Conservation (phyloP, 1,140 invertebrate species). For the Drosophila cardini region DNA sequence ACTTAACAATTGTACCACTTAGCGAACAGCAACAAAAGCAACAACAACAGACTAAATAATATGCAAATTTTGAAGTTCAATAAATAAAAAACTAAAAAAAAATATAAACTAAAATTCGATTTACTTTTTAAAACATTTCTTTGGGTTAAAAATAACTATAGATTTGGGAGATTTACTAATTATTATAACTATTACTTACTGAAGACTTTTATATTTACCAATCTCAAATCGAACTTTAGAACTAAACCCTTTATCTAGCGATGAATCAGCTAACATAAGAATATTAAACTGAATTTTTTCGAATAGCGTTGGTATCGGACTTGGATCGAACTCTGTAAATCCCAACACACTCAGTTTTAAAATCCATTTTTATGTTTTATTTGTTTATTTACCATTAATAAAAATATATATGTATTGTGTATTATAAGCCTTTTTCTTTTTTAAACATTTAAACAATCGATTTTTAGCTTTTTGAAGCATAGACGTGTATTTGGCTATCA, state of each 20-base stretch:
- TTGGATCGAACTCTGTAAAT: too few species aligned
- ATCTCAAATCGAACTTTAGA: too few species aligned
- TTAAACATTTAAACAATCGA: conserved; percentile 59
- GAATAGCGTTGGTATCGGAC: too few species aligned
- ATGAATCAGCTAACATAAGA: too few species aligned
- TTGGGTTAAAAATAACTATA: too few species aligned
- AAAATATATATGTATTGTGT: conserved; percentile 70
- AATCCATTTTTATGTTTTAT: conserved; percentile 28
- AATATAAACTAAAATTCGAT: too few species aligned
- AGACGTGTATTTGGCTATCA: conserved; percentile 21
- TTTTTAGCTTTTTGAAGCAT: conserved; percentile 35
- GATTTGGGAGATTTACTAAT: too few species aligned
- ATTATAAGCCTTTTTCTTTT: conserved; percentile 61
- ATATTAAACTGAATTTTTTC: too few species aligned
- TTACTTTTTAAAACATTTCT: neutral
- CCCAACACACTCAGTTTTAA: too few species aligned
- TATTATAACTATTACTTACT: too few species aligned
- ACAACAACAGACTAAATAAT: conserved; percentile 37
- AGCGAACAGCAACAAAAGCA: conserved; percentile 43
- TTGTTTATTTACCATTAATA: conserved; percentile 69
- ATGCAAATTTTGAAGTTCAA: conserved; percentile 55
- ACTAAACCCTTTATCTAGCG: too few species aligned
- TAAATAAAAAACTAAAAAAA: conserved; percentile 52
- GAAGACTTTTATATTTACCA: too few species aligned
- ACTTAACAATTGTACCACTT: conserved; percentile 63